phyloP scores from a whole-genome alignment of 2,888 invertebrate genomes.

The Erebia aethiops region DNA sequence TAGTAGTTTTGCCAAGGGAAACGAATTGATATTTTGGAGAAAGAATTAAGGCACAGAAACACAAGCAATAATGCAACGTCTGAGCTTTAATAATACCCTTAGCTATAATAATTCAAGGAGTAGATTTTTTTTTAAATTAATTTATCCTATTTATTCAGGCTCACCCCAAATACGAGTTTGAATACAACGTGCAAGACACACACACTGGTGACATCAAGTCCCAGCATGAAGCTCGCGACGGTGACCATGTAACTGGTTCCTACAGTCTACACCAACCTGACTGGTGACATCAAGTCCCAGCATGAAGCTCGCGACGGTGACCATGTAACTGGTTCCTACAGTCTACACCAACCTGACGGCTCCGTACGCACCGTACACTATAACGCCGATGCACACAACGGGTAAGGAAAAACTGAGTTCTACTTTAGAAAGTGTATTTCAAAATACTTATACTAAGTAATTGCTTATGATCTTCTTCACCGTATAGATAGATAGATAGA shows the following conservation, averaged over 20 bases:
- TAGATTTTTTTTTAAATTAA: background rate
- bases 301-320: constrained; percentile 69
- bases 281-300: constrained; percentile 70
- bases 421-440: too few relatives aligned
- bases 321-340: constrained; percentile 81
- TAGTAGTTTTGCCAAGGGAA: too few relatives aligned
- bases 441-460: too few relatives aligned
- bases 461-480: too few relatives aligned
- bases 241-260: constrained; percentile 78
- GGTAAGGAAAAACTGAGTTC: constrained; percentile 55
- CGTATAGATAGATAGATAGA: too few relatives aligned
- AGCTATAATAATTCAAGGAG: background rate
- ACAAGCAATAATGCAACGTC: background rate
- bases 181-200: constrained; percentile 70
- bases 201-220: constrained; percentile 74
- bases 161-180: constrained; percentile 60
- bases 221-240: constrained; percentile 68
- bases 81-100: too few relatives aligned
- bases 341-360: constrained; percentile 81
- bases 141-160: constrained; percentile 23
- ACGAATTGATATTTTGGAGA: too few relatives aligned
- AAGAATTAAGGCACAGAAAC: too few relatives aligned
- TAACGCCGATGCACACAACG: constrained; percentile 75
- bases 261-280: constrained; percentile 83
- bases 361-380: constrained; percentile 82